Conservation (phyloP, 1,140 invertebrate species). For the Psix sp. region DNA sequence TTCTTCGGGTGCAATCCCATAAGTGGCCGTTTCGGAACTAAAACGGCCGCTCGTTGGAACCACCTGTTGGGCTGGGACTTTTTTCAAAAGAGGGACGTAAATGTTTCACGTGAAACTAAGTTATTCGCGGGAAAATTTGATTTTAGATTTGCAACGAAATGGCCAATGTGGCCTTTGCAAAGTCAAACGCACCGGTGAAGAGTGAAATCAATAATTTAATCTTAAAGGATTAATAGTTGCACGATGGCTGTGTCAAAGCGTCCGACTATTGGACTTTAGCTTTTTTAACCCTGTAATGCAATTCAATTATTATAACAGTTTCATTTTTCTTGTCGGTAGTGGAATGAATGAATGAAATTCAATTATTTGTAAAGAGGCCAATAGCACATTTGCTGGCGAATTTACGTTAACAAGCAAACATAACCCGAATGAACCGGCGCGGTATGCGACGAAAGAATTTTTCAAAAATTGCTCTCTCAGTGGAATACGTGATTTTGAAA, state of each 20-base stretch:
- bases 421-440: too few relatives aligned
- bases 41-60: slow-evolving; percentile 45
- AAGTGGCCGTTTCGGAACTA: too few relatives aligned
- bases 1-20: neutral
- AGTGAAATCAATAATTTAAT: slow-evolving; percentile 54
- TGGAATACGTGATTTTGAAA: too few relatives aligned
- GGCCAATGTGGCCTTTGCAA: slow-evolving; percentile 17
- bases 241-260: too few relatives aligned
- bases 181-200: slow-evolving; percentile 37
- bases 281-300: slow-evolving; percentile 35
- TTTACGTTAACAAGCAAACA: too few relatives aligned
- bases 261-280: slow-evolving; percentile 33
- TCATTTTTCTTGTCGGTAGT: slow-evolving; percentile 50
- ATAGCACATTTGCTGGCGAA: too few relatives aligned
- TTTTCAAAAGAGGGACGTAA: neutral
- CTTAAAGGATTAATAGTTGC: too few relatives aligned
- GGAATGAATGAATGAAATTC: slow-evolving; percentile 47
- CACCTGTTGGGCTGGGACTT: too few relatives aligned
- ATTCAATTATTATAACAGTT: slow-evolving; percentile 44
- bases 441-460: too few relatives aligned
- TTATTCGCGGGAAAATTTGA: slow-evolving; percentile 33
- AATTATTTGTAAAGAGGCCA: slow-evolving; percentile 47
- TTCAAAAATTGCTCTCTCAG: too few relatives aligned
- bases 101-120: slow-evolving; percentile 16
- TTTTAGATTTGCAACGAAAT: slow-evolving; percentile 20